These are phyloP conservation scores for Geopemphigus sp. DNA, from an alignment of 1,140 invertebrate genomes.

Conservation along the genomic window DNA sequence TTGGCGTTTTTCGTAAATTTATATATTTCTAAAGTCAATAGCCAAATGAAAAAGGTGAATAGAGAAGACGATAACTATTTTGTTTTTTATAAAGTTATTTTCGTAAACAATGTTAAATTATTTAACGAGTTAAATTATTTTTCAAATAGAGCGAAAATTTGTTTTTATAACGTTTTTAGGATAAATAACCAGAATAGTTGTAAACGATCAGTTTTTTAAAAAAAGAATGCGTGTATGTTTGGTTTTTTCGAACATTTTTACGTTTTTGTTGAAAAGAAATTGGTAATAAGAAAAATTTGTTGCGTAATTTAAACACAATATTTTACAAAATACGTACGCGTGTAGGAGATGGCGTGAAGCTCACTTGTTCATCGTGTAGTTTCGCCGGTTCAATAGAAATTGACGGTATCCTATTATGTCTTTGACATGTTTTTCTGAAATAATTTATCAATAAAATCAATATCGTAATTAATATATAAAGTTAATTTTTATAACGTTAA, in stretches of 20 bases:
- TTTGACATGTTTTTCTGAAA: conserved; percentile 56
- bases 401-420: conserved; percentile 52
- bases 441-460: neutral
- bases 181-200: neutral
- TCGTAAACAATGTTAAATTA: too few species aligned
- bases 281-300: neutral
- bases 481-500: too few species aligned
- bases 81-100: too few species aligned
- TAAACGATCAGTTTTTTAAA: neutral
- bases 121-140: neutral
- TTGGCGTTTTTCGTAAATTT: too few species aligned
- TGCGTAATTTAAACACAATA: neutral
- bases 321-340: conserved; percentile 3
- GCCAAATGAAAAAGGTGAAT: too few species aligned
- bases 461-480: too few species aligned
- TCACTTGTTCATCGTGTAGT: neutral
- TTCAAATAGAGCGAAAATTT: neutral
- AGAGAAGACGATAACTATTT: too few species aligned
- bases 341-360: neutral
- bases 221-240: too few species aligned
- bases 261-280: neutral
- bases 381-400: conserved; percentile 15
- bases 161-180: neutral
- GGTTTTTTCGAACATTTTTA: neutral
- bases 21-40: too few species aligned